Base-by-base conservation (phyloP, 2,113 vertebrate species). In the Gymnocephalus cernua region DNA sequence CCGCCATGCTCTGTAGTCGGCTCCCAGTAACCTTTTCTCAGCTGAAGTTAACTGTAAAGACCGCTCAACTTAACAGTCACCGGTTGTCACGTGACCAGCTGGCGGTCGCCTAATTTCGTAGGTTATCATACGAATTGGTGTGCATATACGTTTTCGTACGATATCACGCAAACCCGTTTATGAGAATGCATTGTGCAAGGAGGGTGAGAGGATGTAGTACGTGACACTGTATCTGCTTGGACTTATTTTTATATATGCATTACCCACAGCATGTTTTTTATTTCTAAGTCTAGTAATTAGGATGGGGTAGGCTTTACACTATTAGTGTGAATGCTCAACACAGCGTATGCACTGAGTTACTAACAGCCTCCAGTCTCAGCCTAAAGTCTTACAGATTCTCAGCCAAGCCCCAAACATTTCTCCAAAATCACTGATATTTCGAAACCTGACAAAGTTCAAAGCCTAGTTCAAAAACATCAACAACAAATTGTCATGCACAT, bases 391-490 rank as follows among this genome's bases (percentile, higher is more conserved):
- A 62, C 29, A 62, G 25, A 81, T 32, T 51, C 15, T 47, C 6
- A 38, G 15, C 14, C 21, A 47, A 54, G 16, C 6, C 23, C 38
- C 3, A 1, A 23, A 18, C 35, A 35, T n/a, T 1, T 12, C 7
- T 18, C 13, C 62, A 6, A 10, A 23, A 38, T 64, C 51, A 51
- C 74, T 63, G 35, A 73, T 67, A 54, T 80, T 77, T 72, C 27
- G 10, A 62, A 67, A 63, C n/a, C 62, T 65, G 44, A 48, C 21
- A 67, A 54, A 80, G 66, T 62, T 72, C 77, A 73, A 53, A 56
- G 67, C 21, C 41, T 44, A 23, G n/a, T 51, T 74, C 56, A 18
- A 57, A 85, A 81, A 80, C 73, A 68, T 50, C 83, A 80, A 61
- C 53, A 85, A 56, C 27, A 86, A 53, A 68, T 74, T 77, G n/a